phyloP scores from a whole-genome alignment of 2,113 vertebrate genomes.

The Macroglossus sobrinus region DNA sequence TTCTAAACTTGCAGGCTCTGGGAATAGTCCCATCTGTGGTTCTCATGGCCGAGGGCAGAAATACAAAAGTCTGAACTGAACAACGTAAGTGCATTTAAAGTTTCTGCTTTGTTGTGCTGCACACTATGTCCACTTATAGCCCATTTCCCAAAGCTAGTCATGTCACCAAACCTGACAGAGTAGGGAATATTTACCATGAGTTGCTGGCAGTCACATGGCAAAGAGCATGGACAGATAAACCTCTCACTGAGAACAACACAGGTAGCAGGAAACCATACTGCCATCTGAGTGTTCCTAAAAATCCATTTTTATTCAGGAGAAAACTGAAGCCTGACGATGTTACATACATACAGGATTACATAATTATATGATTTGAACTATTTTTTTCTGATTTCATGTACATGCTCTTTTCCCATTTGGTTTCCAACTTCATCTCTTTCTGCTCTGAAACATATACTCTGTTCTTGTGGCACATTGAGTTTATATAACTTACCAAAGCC shows the following conservation, averaged over 20 bases:
- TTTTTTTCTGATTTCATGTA: neutral
- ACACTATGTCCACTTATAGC: rapidly evolving
- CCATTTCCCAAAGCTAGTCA: neutral
- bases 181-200: neutral
- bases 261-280: neutral
- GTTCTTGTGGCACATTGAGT: conserved; percentile 3
- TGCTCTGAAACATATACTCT: conserved; percentile 8
- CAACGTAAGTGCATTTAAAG: neutral
- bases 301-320: neutral
- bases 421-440: conserved; percentile 32
- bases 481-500: conserved; percentile 41
- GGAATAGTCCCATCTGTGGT: neutral
- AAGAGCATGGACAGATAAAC: neutral
- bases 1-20: neutral
- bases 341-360: neutral
- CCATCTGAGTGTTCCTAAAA: conserved; percentile 10
- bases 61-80: neutral
- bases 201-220: neutral
- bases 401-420: conserved; percentile 26
- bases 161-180: neutral
- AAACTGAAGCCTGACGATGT: neutral
- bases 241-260: neutral
- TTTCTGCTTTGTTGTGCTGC: neutral
- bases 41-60: neutral
- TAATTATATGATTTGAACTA: neutral